These are phyloP conservation scores for Falcaria lacertinaria DNA, from an alignment of 2,888 invertebrate genomes.

Conservation along the genomic window DNA sequence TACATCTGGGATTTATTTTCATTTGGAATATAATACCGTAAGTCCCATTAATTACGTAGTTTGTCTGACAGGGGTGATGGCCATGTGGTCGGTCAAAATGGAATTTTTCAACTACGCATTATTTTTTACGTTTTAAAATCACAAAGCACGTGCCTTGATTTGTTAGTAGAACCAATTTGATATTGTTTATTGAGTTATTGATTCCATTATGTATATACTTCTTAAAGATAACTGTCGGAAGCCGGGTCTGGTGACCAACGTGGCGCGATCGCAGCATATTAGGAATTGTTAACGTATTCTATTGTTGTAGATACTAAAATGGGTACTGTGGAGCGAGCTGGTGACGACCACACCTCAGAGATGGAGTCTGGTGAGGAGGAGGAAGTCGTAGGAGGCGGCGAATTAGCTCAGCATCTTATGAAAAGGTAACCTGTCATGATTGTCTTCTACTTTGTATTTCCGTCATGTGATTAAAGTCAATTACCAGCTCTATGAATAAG, in stretches of 20 bases:
- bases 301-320: constrained; percentile 71
- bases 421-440: constrained; percentile 45
- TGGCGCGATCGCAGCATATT: constrained; percentile 69
- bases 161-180: constrained; percentile 13
- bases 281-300: constrained; percentile 22
- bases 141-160: constrained; percentile 16
- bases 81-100: constrained; percentile 70
- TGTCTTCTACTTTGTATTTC: background rate
- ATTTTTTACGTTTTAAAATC: constrained; percentile 50
- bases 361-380: constrained; percentile 84
- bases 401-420: constrained; percentile 64
- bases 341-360: constrained; percentile 81
- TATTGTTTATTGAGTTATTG: constrained; percentile 11
- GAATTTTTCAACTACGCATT: constrained; percentile 69
- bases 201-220: constrained; percentile 12
- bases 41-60: constrained; percentile 22
- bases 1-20: constrained; percentile 14
- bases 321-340: constrained; percentile 83
- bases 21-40: constrained; percentile 18
- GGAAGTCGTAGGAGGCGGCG: constrained; percentile 77
- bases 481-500: no score
- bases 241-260: constrained; percentile 59
- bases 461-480: no score
- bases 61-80: constrained; percentile 27
- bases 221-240: constrained; percentile 20